Evolutionary conservation across 2,113 vertebrate genomes (phyloP).

Genomic region (Dromas ardeola): DNA sequence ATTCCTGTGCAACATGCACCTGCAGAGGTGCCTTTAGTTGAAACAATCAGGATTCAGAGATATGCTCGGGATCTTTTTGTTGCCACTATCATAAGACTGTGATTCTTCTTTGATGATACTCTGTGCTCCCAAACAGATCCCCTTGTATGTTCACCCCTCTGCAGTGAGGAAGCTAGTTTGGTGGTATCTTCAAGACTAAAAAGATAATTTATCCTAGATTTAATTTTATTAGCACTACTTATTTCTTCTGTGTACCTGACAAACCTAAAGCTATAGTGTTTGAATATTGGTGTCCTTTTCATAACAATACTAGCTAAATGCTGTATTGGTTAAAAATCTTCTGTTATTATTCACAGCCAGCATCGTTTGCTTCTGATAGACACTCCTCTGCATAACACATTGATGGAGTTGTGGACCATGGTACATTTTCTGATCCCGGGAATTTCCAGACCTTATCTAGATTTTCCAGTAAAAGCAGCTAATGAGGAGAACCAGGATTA

Average conservation of each 20-base stretch:
- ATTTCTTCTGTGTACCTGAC: neutral
- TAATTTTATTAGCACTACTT: neutral
- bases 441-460: constrained; percentile 86
- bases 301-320: neutral
- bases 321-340: neutral
- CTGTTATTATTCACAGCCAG: constrained; percentile 74
- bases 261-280: neutral
- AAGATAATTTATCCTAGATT: neutral
- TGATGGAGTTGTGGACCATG: constrained; percentile 93
- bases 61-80: neutral
- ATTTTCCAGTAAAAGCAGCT: constrained; percentile 89
- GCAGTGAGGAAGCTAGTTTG: neutral
- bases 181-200: neutral
- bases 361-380: constrained; percentile 90
- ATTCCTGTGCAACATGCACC: neutral
- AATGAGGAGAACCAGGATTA: constrained; percentile 94
- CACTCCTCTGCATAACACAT: constrained; percentile 88
- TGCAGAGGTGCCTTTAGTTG: neutral
- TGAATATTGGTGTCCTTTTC: neutral
- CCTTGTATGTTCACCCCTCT: neutral
- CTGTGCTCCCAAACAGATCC: neutral
- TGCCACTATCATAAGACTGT: fast-evolving
- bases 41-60: neutral
- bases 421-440: constrained; percentile 92
- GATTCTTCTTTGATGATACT: neutral